Percentiles rank a stretch among this genome's conserved stretches.
phyloP scores from a whole-genome alignment of 2,888 invertebrate species.

The Rotaria magnacalcarata region DNA sequence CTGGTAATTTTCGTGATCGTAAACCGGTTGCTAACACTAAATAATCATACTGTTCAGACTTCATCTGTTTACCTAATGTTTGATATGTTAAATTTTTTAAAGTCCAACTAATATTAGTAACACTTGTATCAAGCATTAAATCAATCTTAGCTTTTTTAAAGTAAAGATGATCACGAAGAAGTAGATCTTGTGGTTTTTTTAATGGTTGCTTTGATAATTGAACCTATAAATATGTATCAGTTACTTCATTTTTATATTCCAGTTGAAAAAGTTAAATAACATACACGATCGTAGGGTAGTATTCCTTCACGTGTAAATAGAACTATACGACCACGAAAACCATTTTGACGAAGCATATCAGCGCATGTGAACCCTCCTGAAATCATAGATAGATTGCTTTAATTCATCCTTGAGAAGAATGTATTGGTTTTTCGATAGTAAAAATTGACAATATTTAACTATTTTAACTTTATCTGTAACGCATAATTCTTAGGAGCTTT shows the following conservation, averaged over 20 bases:
- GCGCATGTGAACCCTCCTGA: constrained; percentile 78
- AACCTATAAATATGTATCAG: background rate
- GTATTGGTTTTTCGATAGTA: too few species aligned
- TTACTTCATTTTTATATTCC: background rate
- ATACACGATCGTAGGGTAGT: constrained; percentile 82
- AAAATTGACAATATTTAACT: too few species aligned
- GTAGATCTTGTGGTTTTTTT: background rate
- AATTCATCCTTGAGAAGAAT: too few species aligned
- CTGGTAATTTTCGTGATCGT: constrained; percentile 4
- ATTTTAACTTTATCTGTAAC: too few species aligned
- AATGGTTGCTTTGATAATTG: constrained; percentile 23
- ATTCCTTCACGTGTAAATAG: constrained; percentile 74
- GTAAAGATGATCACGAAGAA: constrained; percentile 1
- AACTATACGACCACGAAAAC: constrained; percentile 75
- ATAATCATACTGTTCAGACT: constrained; percentile 68
- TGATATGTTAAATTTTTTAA: background rate
- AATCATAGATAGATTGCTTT: background rate
- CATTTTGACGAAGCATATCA: constrained; percentile 81
- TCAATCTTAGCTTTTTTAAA: constrained; percentile 30
- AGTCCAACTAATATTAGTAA: background rate
- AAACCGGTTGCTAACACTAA: constrained; percentile 78
- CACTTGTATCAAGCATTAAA: constrained; percentile 9
- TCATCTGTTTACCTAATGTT: constrained; percentile 23
- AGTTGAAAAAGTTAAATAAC: background rate
- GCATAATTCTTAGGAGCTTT: too few species aligned